phyloP scores from a whole-genome alignment of 2,113 vertebrate species.

The Pelecanus crispus region DNA sequence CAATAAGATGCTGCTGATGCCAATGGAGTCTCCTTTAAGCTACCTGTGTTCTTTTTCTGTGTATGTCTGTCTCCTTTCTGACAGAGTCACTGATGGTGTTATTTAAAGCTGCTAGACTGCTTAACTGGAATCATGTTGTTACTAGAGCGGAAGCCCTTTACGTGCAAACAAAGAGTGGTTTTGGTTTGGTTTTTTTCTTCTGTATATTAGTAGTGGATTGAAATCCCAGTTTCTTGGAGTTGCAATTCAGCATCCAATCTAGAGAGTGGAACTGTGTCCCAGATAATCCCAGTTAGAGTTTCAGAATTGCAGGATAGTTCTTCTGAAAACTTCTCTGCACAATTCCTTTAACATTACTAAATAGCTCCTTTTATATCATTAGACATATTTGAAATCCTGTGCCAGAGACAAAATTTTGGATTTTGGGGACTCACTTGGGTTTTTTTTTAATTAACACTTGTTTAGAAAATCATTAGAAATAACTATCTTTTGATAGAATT shows the following conservation, averaged over 20 bases:
- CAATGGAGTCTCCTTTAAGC: background rate
- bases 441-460: background rate
- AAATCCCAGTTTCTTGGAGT: background rate
- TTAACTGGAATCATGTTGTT: background rate
- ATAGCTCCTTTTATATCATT: background rate
- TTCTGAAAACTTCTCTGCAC: background rate
- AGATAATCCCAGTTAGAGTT: background rate
- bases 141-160: background rate
- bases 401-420: background rate
- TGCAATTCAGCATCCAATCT: background rate
- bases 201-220: background rate
- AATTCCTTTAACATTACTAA: background rate
- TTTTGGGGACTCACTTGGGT: background rate
- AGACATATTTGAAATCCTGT: background rate
- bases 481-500: background rate
- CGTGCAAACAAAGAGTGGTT: background rate
- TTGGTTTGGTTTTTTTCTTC: background rate
- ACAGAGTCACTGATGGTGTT: background rate
- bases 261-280: background rate
- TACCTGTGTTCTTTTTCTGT: background rate
- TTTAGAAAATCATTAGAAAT: background rate
- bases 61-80: background rate
- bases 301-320: background rate
- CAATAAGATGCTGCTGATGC: background rate
- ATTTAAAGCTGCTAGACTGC: background rate